Evolutionary conservation across 2,797 vertebrate species (phyloP).

Genomic region (Miichthys miiuy): DNA sequence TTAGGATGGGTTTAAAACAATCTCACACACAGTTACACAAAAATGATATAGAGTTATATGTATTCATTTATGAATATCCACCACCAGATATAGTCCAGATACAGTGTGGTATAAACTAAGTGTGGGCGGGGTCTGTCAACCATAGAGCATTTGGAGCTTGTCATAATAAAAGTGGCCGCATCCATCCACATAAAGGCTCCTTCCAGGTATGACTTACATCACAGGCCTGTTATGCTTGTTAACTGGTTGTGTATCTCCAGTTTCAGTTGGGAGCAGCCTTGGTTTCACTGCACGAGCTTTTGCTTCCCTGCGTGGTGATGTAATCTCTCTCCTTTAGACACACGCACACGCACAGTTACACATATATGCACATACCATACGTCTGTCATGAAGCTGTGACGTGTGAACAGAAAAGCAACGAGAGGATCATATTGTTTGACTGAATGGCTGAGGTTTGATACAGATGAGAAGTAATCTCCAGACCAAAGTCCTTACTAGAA

Average conservation of each 20-base stretch:
- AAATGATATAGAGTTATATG: too few species aligned
- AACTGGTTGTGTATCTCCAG: constrained; percentile 33
- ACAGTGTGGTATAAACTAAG: background rate
- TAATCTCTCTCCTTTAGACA: constrained; percentile 12
- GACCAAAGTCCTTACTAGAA: background rate
- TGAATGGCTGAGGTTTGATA: background rate
- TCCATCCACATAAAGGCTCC: constrained; percentile 5
- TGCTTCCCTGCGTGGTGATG: constrained; percentile 28
- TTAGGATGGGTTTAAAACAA: background rate
- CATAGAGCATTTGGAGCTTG: background rate
- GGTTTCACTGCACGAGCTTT: constrained; percentile 14
- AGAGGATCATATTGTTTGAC: background rate
- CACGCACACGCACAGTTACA: background rate
- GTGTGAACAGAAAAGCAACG: background rate
- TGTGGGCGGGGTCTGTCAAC: background rate
- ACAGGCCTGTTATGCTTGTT: constrained; percentile 35
- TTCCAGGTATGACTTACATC: constrained; percentile 26
- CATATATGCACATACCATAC: background rate
- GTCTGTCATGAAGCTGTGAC: constrained; percentile 1
- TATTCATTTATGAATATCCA: background rate
- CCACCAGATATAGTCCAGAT: background rate
- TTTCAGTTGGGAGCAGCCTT: constrained; percentile 34
- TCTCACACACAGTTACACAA: background rate
- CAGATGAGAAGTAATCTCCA: background rate
- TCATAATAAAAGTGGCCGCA: background rate